These are phyloP conservation scores for Peromyscus polionotus DNA, from an alignment of 2,113 vertebrate species.

Conservation along the genomic window DNA sequence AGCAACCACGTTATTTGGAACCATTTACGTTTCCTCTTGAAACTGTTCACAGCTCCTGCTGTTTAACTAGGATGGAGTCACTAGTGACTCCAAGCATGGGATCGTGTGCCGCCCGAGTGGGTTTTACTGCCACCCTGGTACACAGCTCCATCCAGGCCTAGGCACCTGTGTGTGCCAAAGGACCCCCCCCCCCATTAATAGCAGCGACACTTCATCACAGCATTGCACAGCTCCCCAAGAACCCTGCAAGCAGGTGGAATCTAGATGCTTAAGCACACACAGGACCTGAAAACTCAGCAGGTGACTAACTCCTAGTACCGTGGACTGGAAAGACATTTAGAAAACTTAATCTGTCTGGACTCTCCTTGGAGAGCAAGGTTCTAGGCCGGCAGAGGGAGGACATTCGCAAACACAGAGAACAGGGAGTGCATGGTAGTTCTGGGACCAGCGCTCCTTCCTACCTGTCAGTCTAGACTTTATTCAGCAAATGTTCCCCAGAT, in stretches of 20 bases:
- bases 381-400: too few species aligned
- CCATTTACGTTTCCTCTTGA: not conserved
- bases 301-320: not conserved
- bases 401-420: not conserved
- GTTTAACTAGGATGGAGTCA: not conserved
- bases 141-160: not conserved
- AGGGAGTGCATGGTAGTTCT: not conserved
- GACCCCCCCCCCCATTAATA: not conserved
- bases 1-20: not conserved
- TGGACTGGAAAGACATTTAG: not conserved
- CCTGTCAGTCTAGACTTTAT: not conserved
- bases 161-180: not conserved
- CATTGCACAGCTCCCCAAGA: accelerated
- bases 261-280: not conserved
- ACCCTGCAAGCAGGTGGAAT: accelerated
- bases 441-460: not conserved
- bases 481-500: not conserved
- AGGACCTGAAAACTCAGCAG: accelerated
- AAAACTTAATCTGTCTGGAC: not conserved
- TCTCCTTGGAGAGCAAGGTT: not conserved
- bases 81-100: not conserved
- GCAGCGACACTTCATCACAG: not conserved
- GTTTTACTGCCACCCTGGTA: not conserved
- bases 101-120: accelerated
- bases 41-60: not conserved